phyloP scores from a whole-genome alignment of 2,797 vertebrate genomes.

The Todus mexicanus region DNA sequence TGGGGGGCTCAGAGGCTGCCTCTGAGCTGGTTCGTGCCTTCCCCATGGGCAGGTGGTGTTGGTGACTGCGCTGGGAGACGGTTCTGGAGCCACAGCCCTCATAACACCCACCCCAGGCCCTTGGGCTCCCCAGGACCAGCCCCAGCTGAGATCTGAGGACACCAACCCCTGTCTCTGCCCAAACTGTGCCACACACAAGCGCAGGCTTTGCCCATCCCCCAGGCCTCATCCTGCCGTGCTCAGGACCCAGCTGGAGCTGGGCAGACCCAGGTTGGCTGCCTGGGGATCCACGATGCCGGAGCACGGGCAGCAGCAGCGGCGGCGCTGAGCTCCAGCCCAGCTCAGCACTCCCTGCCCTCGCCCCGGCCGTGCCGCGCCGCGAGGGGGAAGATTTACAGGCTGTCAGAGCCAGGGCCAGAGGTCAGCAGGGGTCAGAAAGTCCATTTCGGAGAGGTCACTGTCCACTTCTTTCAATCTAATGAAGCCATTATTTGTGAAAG shows the following conservation, averaged over 20 bases:
- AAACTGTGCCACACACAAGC: fast-evolving
- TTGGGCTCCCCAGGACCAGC: background rate
- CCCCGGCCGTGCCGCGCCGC: background rate
- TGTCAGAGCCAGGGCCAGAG: conserved; percentile 78
- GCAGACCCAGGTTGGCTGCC: background rate
- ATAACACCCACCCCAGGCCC: background rate
- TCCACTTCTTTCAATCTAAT: conserved; percentile 81
- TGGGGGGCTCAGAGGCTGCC: background rate
- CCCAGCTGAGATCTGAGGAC: background rate
- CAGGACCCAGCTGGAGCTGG: background rate
- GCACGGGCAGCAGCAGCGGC: fast-evolving
- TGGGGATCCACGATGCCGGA: fast-evolving
- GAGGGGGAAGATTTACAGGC: conserved; percentile 78
- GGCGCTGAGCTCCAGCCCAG: background rate
- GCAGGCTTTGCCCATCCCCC: fast-evolving
- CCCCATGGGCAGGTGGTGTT: background rate
- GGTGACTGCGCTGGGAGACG: background rate
- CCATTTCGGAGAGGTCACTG: conserved; percentile 79
- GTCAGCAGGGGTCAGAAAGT: conserved; percentile 81
- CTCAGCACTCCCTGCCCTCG: background rate
- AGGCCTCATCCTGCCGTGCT: background rate
- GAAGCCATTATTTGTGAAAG: conserved; percentile 81
- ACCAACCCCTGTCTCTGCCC: background rate
- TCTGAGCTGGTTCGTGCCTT: background rate
- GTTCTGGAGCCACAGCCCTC: background rate